Evolutionary conservation across 2,888 invertebrate genomes (phyloP), one percentile per base, ranked within the genome.

Genomic region (Chrysina gloriosa): DNA sequence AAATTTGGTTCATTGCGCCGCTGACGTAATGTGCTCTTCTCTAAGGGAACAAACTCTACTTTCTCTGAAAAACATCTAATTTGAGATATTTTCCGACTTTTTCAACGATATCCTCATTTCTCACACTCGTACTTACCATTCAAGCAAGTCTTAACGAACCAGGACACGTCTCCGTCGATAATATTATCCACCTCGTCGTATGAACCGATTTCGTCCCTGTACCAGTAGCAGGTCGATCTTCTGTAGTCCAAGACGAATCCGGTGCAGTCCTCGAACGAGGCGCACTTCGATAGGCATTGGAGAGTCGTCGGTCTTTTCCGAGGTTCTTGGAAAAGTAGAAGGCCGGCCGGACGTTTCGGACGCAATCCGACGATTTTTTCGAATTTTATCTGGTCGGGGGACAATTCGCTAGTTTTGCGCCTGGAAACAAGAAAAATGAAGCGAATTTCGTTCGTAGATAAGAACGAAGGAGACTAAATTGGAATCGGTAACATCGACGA

Each of bases 131-230:
- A 27, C 11, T 47, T 80, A 88, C 89, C 85, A 81, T 85, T 82
- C 70, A 89, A 78, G 76, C 91, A 92, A 52, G 86, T 85, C 82
- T 89, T 89, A 73, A 87, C 87, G 77, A 89, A 92, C 83, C 89
- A 91, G 3, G 87, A 88, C 2, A 85, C 85, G 73, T 87, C 86
- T 47, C 86, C 85, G 74, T 90, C 89, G 2, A 85, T 80, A 14
- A 80, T 76, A 5, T 78, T 74, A 36, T 79, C 77, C 7, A 48
- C 42, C n/a, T 77, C 76, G 9, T 73, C 69, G 19, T 71, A 71
- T 4, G 73, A 73, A n/a, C 67, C 63, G 25, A 75, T 71, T 21
- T 73, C 64, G 67, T 73, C 70, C 16, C 73, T 71, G 66, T 77
- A 81, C 77, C 79, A 81, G 68, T 79, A 82, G 70, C 84, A 84